phyloP scores from a whole-genome alignment of 2,113 vertebrate species.

The Lampris incognitus region DNA sequence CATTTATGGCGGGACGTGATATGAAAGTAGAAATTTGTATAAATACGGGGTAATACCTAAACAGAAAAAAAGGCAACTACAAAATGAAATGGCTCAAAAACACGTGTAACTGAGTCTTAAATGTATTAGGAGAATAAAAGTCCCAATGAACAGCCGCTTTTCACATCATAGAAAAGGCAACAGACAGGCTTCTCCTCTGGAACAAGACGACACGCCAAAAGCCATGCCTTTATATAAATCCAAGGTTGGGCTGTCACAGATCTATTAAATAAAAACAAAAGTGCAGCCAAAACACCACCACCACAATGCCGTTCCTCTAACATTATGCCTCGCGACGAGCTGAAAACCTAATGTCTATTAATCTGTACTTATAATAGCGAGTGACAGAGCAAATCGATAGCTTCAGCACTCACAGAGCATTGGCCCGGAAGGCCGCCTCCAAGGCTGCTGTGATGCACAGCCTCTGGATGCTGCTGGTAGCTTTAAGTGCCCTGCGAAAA shows the following conservation, averaged over 20 bases:
- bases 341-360: constrained; percentile 68
- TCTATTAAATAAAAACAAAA: constrained; percentile 51
- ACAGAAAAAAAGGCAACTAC: background rate
- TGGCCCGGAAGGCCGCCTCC: constrained; percentile 61
- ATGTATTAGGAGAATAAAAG: constrained; percentile 2
- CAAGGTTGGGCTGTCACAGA: constrained; percentile 47
- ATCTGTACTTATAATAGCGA: constrained; percentile 72
- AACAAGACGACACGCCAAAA: constrained; percentile 28
- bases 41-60: background rate
- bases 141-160: constrained; percentile 6
- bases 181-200: constrained; percentile 28
- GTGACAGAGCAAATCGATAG: constrained; percentile 73
- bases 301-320: constrained; percentile 34
- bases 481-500: constrained; percentile 53
- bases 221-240: constrained; percentile 35
- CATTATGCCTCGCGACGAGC: constrained; percentile 48
- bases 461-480: constrained; percentile 49
- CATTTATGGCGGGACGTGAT: constrained; percentile 19
- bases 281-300: constrained; percentile 29
- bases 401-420: constrained; percentile 58
- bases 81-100: background rate
- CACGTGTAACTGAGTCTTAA: background rate
- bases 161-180: constrained; percentile 22
- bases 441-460: constrained; percentile 72
- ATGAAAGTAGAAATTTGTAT: constrained; percentile 21